A percentile compares a stretch with the other conserved stretches of the same genome.
These are phyloP conservation scores for Anguilla japonica DNA, from an alignment of 2,113 vertebrate genomes.

Conservation along the genomic window DNA sequence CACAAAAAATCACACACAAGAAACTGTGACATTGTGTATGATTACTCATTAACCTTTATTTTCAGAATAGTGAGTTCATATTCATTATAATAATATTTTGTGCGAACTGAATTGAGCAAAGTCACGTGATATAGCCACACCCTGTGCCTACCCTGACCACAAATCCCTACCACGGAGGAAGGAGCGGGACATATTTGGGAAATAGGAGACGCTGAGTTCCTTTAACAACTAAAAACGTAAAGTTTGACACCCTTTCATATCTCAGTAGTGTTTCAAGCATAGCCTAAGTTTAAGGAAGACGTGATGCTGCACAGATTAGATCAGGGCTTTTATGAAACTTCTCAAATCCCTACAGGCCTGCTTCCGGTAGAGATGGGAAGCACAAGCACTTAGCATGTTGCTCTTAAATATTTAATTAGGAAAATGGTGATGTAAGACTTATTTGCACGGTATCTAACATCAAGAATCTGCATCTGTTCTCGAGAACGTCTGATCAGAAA, in stretches of 20 bases:
- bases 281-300: not conserved
- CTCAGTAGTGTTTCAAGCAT: not conserved
- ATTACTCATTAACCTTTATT: no score
- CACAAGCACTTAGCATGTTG: not conserved
- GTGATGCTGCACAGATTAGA: not conserved
- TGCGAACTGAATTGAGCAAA: no score
- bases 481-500: not conserved
- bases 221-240: not conserved
- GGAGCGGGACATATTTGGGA: no score
- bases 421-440: not conserved
- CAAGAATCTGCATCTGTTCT: not conserved
- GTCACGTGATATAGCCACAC: no score
- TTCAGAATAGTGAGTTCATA: no score
- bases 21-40: no score
- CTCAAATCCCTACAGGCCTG: not conserved
- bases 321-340: not conserved
- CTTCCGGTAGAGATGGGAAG: not conserved
- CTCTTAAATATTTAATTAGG: not conserved
- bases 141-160: no score
- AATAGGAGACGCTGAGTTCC: no score
- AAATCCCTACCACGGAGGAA: no score
- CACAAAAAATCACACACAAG: no score
- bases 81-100: no score
- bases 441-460: not conserved
- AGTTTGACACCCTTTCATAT: not conserved